Conservation (phyloP, 1,140 invertebrate genomes). For the Cheumatopsyche charites region DNA sequence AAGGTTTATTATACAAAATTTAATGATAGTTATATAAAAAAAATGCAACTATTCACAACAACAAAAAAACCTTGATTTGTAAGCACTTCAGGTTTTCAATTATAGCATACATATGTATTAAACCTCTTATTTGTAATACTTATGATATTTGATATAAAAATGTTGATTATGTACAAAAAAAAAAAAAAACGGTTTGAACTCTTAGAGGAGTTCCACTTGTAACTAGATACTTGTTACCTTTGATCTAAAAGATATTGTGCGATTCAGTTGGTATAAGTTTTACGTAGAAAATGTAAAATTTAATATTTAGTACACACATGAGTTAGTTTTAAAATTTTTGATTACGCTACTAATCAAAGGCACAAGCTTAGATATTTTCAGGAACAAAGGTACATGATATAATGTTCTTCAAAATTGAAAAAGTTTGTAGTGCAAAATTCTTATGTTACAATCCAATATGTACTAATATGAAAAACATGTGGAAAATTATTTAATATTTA, state of each 20-base stretch:
- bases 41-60: too few relatives aligned
- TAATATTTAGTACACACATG: not conserved
- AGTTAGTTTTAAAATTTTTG: not conserved
- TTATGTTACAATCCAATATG: not conserved
- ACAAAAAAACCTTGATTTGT: too few relatives aligned
- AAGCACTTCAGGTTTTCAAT: too few relatives aligned
- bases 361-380: conserved; percentile 13
- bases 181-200: too few relatives aligned
- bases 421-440: not conserved
- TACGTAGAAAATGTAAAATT: not conserved
- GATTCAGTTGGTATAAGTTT: not conserved
- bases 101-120: too few relatives aligned
- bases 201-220: too few relatives aligned
- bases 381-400: too few relatives aligned
- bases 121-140: too few relatives aligned
- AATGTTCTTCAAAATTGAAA: not conserved
- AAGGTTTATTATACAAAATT: too few relatives aligned
- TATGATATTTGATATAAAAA: too few relatives aligned
- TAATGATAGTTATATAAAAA: too few relatives aligned
- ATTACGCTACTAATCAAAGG: conserved; percentile 11
- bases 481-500: not conserved
- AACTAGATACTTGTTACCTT: not conserved
- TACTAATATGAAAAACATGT: not conserved
- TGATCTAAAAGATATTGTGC: not conserved
- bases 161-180: too few relatives aligned